Evolutionary conservation across 2,113 vertebrate species (phyloP), one percentile per base, ranked within the genome.

Genomic region (Zootoca vivipara): DNA sequence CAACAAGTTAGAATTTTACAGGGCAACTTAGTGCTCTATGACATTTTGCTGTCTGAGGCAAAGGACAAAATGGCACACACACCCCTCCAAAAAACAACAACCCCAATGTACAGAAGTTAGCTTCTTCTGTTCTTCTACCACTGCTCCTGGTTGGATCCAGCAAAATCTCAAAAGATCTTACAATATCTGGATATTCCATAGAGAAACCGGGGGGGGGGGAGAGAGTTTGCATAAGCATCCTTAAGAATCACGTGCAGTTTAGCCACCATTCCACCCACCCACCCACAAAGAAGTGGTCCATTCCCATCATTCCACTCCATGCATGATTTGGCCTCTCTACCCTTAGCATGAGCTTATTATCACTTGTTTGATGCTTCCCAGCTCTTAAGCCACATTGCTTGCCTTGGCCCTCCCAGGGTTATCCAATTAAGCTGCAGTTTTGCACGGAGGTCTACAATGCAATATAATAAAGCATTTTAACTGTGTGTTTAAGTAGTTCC

Each of bases 381-480:
- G 20, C 62, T 56, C 33, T 93, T 81, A 90, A 88, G 93, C 52
- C 78, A 28, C 2, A 26, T n/a, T 83, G 58, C 88, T 91, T 92
- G 75, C 78, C 58, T 0, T 83, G 86, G 90, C 85, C 90, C 79
- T 89, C 35, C 88, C 85, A 90, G 4, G 24, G 73, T 56, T 46
- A 28, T 7, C 28, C 20, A 85, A 78, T 89, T 90, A 91, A 90
- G 90, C 62, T 86, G 74, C 85, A 94, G 78, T 89, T 93, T 89
- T 40, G 16, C 94, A 94, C 0, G 91, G 94, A 95, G 94, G 95
- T 95, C 95, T 87, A 90, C 90, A 94, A 1, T 46, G 87, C 92
- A 95, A 93, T 89, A 92, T 90, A 94, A 93, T 90, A 94, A 92
- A 93, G 42, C 91, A 90, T 85, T 92, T 92, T 92, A 94, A 90